A percentile compares a stretch with the other conserved stretches of the same genome.
Conservation (phyloP, 1,140 invertebrate genomes). For the Drosophila sp. region DNA sequence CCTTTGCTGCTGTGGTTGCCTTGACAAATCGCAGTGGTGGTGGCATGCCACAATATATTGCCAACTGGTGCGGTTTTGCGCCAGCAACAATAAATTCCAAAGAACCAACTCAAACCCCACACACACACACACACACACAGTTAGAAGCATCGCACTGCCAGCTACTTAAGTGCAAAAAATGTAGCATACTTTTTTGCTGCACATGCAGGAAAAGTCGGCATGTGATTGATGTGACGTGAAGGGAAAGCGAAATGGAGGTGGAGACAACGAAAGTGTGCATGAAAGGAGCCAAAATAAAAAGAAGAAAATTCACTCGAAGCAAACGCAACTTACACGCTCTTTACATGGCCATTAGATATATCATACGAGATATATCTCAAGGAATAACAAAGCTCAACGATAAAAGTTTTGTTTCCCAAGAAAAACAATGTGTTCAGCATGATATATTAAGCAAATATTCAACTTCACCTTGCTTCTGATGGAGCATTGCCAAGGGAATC, state of each 20-base stretch:
- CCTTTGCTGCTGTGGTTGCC: conserved; percentile 26
- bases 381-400: conserved; percentile 36
- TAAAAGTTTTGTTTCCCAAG: conserved; percentile 44
- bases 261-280: conserved; percentile 7
- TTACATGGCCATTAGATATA: conserved; percentile 59
- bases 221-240: conserved; percentile 52
- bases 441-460: conserved; percentile 31
- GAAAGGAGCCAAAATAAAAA: conserved; percentile 31
- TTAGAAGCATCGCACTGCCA: conserved; percentile 16
- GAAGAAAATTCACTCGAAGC: background rate
- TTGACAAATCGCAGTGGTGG: conserved; percentile 51
- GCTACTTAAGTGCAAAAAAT: conserved; percentile 59
- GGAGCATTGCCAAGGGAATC: background rate
- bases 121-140: no score
- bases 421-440: conserved; percentile 33
- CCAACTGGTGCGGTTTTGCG: conserved; percentile 39
- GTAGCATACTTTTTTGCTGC: conserved; percentile 58
- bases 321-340: conserved; percentile 47
- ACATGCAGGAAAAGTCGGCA: conserved; percentile 50
- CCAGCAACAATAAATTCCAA: conserved; percentile 47
- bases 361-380: conserved; percentile 37
- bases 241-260: background rate
- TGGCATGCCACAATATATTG: conserved; percentile 50
- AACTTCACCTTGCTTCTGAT: conserved; percentile 7
- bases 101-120: conserved; percentile 38